Base-by-base conservation (phyloP, 2,888 invertebrate genomes). In the Anticlea derivata region DNA sequence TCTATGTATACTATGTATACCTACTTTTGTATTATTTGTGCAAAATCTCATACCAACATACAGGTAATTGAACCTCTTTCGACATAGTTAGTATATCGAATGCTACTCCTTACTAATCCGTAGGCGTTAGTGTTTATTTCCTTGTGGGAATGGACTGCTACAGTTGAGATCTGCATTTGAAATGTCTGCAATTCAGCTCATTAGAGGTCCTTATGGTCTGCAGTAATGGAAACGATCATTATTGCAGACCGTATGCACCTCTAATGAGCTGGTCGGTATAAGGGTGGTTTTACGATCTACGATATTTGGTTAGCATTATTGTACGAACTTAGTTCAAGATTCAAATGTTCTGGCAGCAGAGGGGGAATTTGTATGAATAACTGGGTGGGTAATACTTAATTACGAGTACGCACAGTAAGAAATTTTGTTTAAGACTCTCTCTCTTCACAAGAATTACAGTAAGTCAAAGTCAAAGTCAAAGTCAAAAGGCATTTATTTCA, bases 121-220 rank as follows among this genome's bases (percentile, higher is more conserved):
- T 37, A 29, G 45, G 37, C 30, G 45, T 29, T 13, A 23, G 7
- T 24, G 31, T 31, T 8, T 37, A 37, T 37, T 37, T 37, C 45
- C 35, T 37, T 30, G 7, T 20, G 23, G 7, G n/a, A 22, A 41
- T 0, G 34, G 22, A 20, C 27, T 38, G 26, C 8, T 8, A 29
- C 22, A 41, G 24, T 31, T 27, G 34, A 22, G 20, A 35, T 26
- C 43, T 50, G 8, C 20, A 49, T 38, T 44, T 12, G 43, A 31
- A 45, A 29, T 44, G 27, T 17, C 29, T 45, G n/a, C 39, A 11
- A 45, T 34, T 44, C 23, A 34, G 39, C 39, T 50, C 50, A 45
- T 50, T 45, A 50, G 23, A 13, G 34, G 13, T 22, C 20, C 17
- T 13, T 30, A 17, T 17, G 17, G 31, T 41, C 13, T 13, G 43